Percentiles rank a stretch among this genome's conserved stretches.
These are phyloP conservation scores for Bombus pascuorum DNA, from an alignment of 1,140 invertebrate species.

Conservation along the genomic window DNA sequence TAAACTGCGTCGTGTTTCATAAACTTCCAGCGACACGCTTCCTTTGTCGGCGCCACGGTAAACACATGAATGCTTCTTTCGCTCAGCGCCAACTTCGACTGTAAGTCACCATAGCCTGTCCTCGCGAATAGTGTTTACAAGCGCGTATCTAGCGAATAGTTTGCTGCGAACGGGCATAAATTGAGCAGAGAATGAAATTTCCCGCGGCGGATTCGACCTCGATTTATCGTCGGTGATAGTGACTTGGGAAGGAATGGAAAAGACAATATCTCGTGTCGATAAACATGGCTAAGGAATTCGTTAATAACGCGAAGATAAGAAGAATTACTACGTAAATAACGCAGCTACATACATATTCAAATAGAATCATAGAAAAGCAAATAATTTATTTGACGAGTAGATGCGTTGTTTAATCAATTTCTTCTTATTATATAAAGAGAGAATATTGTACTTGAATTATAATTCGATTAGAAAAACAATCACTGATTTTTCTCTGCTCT, in stretches of 20 bases:
- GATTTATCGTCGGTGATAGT: not conserved
- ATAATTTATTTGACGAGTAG: not conserved
- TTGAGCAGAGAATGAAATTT: not conserved
- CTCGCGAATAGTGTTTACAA: slow-evolving; percentile 45
- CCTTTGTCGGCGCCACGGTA: slow-evolving; percentile 42
- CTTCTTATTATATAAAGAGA: no score
- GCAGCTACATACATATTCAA: not conserved
- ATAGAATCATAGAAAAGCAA: not conserved
- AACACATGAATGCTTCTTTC: slow-evolving; percentile 61
- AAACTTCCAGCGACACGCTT: slow-evolving; percentile 42
- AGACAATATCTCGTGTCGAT: not conserved
- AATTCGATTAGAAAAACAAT: no score
- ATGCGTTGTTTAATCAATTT: no score
- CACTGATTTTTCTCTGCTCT: no score
- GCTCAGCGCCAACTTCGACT: slow-evolving; percentile 32
- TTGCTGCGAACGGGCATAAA: slow-evolving; percentile 37
- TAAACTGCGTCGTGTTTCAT: slow-evolving; percentile 59
- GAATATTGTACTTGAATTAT: no score
- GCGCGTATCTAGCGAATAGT: slow-evolving; percentile 40
- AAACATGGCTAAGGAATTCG: not conserved
- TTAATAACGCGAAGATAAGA: not conserved
- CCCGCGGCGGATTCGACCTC: no score
- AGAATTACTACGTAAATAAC: not conserved
- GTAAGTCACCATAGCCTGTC: slow-evolving; percentile 56
- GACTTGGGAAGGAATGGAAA: not conserved